phyloP scores from a whole-genome alignment of 2,888 invertebrate genomes.

The Clitarchus hookeri region DNA sequence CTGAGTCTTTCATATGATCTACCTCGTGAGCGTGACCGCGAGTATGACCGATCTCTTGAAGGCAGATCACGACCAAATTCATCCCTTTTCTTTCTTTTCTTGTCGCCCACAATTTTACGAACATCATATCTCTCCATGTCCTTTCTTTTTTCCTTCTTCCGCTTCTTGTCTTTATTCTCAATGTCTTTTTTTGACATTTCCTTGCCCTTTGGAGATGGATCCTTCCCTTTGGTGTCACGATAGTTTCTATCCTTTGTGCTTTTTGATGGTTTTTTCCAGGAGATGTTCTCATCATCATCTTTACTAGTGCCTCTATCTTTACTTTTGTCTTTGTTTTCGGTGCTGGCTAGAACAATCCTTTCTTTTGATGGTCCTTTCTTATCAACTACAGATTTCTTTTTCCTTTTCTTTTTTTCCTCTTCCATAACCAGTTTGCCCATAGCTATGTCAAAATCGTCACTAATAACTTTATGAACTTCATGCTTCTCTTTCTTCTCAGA shows the following conservation, averaged over 20 bases:
- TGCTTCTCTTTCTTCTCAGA: slow-evolving; percentile 44
- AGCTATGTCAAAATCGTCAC: slow-evolving; percentile 47
- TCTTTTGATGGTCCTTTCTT: slow-evolving; percentile 42
- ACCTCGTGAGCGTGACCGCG: slow-evolving; percentile 49
- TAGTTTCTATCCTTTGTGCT: slow-evolving; percentile 78
- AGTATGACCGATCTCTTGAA: slow-evolving; percentile 54
- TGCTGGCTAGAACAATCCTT: slow-evolving; percentile 37
- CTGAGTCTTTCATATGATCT: slow-evolving; percentile 51
- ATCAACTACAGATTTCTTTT: slow-evolving; percentile 49
- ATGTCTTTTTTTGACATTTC: slow-evolving; percentile 48
- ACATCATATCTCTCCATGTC: slow-evolving; percentile 85
- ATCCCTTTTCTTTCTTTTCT: slow-evolving; percentile 67
- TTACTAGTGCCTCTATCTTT: slow-evolving; percentile 55
- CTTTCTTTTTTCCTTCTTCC: slow-evolving; percentile 59
- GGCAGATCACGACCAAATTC: slow-evolving; percentile 75
- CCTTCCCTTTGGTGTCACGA: slow-evolving; percentile 59
- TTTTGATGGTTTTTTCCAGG: slow-evolving; percentile 82
- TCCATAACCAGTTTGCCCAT: slow-evolving; percentile 41
- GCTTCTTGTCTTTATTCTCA: slow-evolving; percentile 51
- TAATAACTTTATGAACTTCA: slow-evolving; percentile 47
- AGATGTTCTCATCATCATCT: slow-evolving; percentile 54
- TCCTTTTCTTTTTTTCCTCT: slow-evolving; percentile 58
- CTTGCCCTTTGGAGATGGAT: slow-evolving; percentile 48
- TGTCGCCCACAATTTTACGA: slow-evolving; percentile 73
- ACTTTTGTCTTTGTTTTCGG: slow-evolving; percentile 54